These are phyloP conservation scores for Macroteleia sp. DNA, from an alignment of 2,888 invertebrate species.

Conservation along the genomic window DNA sequence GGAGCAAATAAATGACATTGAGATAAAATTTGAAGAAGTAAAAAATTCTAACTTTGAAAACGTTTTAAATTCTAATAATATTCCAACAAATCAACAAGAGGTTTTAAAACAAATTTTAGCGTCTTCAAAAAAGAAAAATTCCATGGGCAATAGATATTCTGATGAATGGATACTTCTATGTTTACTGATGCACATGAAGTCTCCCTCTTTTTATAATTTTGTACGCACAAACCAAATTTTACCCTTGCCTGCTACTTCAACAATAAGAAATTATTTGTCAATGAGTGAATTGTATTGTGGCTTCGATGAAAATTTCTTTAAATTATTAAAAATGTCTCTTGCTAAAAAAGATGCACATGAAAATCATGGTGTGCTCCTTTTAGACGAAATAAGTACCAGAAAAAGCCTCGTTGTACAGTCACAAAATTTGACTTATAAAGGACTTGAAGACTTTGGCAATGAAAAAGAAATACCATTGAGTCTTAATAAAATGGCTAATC, in stretches of 20 bases:
- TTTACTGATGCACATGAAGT: conserved; percentile 4
- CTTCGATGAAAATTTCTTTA: neutral
- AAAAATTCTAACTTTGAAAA: neutral
- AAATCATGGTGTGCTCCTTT: neutral
- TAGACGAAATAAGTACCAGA: neutral
- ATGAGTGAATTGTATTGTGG: neutral
- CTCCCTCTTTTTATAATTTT: neutral
- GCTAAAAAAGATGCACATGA: neutral
- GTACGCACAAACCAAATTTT: neutral
- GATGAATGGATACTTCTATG: conserved; percentile 1
- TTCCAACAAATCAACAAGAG: conserved; percentile 1
- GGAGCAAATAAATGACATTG: neutral
- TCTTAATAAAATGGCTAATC: conserved; percentile 2
- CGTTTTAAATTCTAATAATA: neutral
- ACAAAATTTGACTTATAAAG: conserved; percentile 1
- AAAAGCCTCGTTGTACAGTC: neutral
- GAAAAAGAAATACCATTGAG: neutral
- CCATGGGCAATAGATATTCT: neutral
- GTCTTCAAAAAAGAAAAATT: neutral
- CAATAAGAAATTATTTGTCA: neutral
- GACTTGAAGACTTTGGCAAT: conserved; percentile 4
- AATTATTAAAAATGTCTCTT: neutral
- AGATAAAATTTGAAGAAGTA: neutral
- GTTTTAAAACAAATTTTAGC: conserved; percentile 1
- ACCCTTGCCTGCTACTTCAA: neutral